Base-by-base conservation (phyloP, 2,113 vertebrate species). In the Rafetus swinhoei region DNA sequence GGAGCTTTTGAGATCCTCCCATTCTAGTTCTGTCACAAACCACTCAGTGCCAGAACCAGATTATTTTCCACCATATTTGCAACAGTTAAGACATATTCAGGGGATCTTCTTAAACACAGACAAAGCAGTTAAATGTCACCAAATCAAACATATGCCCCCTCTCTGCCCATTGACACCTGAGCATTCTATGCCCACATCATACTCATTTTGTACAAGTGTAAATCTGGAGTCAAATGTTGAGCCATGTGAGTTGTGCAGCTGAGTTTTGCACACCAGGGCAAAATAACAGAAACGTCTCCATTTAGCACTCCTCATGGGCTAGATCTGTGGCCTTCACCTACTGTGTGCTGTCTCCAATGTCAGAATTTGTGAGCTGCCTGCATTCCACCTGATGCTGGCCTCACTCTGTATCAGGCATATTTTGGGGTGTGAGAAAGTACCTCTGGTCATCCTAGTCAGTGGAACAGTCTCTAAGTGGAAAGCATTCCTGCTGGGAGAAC, bases 141-240 rank as follows among this genome's bases (percentile, higher is more conserved):
- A 45, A 59, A 2, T 1, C 57, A n/a, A 0, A 56, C 39, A 45
- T 45, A 55, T 35, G 19, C 18, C 35, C 18, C 18, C n/a, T 32
- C 15, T 69, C 9, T 3, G 9, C 13, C 53, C 8, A 9, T 35
- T 35, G 65, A 29, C 65, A 35, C 16, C 7, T 72, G 7, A 72
- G 65, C 2, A 7, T 82, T 72, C 3, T 24, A 2, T 0, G 1
- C 29, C 2, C 35, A 6, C 57, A 1, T 39, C 8, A 0, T 0
- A 60, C 18, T 2, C 1, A 5, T 25, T 60, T 21, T 72, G 45
- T 7, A 79, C 39, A 56, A 79, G 85, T 60, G 6, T 65, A n/a
- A 56, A 81, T 27, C n/a, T 9, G 52, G 25, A 50, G 39, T 82
- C n/a, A 21, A 1, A 32, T 65, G 62, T 29, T 32, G 62, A 16